Evolutionary conservation across 2,113 vertebrate species (phyloP).

Genomic region (Clarias batrachus): DNA sequence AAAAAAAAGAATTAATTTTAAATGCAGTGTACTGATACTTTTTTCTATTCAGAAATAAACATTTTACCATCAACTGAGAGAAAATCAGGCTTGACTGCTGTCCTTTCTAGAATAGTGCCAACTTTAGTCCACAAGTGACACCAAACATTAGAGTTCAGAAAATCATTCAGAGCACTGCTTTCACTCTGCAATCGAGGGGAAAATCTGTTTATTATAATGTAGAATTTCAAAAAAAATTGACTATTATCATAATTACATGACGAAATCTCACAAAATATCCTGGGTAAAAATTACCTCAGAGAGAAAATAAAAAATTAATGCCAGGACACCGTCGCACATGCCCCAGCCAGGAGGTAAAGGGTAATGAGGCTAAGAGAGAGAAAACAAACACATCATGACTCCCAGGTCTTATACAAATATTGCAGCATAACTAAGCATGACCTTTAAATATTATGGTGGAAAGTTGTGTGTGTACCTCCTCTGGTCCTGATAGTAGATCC

Average conservation of each 20-base stretch:
- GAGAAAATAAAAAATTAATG: conserved; percentile 65
- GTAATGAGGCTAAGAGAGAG: conserved; percentile 50
- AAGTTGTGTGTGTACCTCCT: conserved; percentile 60
- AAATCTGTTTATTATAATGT: background rate
- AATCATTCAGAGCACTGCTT: conserved; percentile 30
- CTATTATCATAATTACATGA: conserved; percentile 27
- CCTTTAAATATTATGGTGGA: conserved; percentile 13
- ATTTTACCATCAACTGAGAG: conserved; percentile 67
- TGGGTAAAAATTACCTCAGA: conserved; percentile 63
- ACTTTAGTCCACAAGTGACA: conserved; percentile 66
- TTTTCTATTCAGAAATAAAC: background rate
- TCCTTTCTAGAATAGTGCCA: conserved; percentile 50
- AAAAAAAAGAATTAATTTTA: conserved; percentile 25
- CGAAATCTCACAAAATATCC: conserved; percentile 20
- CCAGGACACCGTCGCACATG: conserved; percentile 70
- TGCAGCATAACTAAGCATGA: background rate
- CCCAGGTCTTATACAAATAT: conserved; percentile 26
- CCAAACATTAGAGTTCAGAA: conserved; percentile 58
- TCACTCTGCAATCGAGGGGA: conserved; percentile 57
- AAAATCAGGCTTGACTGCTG: conserved; percentile 37
- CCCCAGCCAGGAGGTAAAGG: conserved; percentile 66
- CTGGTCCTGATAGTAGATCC: conserved; percentile 49
- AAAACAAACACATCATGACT: conserved; percentile 35
- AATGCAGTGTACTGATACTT: background rate
- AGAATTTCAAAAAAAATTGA: background rate